A percentile compares a stretch with the other conserved stretches of the same genome.
phyloP scores from a whole-genome alignment of 2,797 vertebrate species.

The Lophotriccus pileatus region DNA sequence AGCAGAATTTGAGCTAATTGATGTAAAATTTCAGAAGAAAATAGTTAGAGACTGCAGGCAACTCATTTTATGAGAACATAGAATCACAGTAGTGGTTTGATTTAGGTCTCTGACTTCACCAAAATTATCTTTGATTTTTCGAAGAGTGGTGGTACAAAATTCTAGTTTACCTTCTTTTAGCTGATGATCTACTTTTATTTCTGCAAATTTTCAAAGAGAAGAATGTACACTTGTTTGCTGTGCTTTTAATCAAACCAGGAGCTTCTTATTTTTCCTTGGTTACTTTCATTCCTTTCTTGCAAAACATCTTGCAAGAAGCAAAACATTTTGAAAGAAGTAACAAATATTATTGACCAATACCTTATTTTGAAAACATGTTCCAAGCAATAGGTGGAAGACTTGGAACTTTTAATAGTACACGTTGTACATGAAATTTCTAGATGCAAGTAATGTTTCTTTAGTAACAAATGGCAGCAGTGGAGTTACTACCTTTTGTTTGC shows the following conservation, averaged over 20 bases:
- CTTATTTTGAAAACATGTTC: not conserved
- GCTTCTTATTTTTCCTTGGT: not conserved
- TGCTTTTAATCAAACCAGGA: not conserved
- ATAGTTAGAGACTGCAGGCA: not conserved
- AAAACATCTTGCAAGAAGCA: not conserved
- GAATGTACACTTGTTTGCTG: not conserved
- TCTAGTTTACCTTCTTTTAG: not conserved
- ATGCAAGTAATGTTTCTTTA: not conserved
- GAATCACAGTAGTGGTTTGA: slow-evolving; percentile 4
- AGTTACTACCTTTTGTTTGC: not conserved
- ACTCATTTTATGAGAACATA: not conserved
- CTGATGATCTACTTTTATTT: not conserved
- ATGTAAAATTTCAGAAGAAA: slow-evolving; percentile 28
- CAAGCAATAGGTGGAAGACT: not conserved
- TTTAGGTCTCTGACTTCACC: not conserved
- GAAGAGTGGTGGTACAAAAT: not conserved
- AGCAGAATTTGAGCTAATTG: not conserved
- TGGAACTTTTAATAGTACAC: not conserved
- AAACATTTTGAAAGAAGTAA: not conserved
- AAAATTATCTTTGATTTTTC: not conserved
- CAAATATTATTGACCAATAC: not conserved
- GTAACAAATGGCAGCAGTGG: not conserved
- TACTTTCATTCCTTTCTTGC: not conserved
- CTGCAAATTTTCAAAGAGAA: not conserved
- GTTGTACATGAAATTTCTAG: not conserved